phyloP scores from a whole-genome alignment of 2,797 vertebrate genomes.

The Capromys pilorides region DNA sequence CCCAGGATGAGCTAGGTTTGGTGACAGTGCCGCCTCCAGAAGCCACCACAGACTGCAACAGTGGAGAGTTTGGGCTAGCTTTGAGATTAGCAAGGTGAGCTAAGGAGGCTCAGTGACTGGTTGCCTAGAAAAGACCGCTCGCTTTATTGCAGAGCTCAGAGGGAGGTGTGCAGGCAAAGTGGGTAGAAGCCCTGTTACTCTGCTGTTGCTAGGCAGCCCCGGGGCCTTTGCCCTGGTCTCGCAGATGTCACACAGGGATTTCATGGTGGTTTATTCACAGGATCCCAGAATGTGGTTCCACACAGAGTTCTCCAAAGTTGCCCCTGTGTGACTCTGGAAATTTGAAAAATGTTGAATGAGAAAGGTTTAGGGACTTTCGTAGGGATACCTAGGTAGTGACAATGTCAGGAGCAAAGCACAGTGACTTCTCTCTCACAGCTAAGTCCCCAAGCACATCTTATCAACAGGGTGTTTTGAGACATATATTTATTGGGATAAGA shows the following conservation, averaged over 20 bases:
- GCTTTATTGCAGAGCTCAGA: background rate
- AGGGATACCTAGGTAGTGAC: background rate
- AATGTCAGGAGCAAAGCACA: background rate
- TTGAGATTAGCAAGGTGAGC: background rate
- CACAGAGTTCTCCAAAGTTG: background rate
- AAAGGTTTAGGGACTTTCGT: slow-evolving; percentile 1
- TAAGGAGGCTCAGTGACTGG: background rate
- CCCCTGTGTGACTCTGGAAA: slow-evolving; percentile 8
- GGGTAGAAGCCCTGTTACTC: background rate
- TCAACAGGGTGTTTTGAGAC: background rate
- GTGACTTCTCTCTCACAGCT: background rate
- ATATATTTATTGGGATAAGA: background rate
- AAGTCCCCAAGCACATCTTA: background rate
- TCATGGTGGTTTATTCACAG: background rate
- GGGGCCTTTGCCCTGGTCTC: background rate
- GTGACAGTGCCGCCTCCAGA: background rate
- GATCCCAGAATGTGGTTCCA: background rate
- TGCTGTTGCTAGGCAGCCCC: background rate
- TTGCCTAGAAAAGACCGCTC: background rate
- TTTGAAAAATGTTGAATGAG: background rate
- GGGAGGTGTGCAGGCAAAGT: background rate
- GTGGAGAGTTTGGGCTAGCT: background rate
- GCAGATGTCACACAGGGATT: background rate
- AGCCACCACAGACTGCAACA: background rate
- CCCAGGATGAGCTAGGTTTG: background rate